Conservation (phyloP, 2,113 vertebrate genomes). For the Trichomycterus rosablanca region DNA sequence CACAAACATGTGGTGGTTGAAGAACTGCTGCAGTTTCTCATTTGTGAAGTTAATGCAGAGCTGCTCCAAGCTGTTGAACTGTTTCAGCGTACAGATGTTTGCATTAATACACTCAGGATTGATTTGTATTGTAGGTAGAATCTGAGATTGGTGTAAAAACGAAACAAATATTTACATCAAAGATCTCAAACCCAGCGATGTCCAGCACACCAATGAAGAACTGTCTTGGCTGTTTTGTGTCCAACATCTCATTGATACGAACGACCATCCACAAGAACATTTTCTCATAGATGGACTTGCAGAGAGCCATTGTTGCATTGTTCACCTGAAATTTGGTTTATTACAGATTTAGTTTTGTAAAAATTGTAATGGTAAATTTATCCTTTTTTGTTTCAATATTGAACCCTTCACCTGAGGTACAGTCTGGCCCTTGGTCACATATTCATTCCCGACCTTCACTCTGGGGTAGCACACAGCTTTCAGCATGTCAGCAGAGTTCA, state of each 20-base stretch:
- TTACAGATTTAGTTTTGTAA: no score
- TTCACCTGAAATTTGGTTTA: constrained; percentile 51
- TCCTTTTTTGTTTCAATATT: no score
- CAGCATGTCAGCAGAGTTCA: constrained; percentile 46
- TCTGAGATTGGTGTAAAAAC: no score
- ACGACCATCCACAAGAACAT: constrained; percentile 72
- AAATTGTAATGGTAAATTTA: no score
- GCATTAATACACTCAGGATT: no score
- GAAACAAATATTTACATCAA: constrained; percentile 66
- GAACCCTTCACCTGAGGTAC: constrained; percentile 48
- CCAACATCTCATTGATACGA: constrained; percentile 67
- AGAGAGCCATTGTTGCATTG: constrained; percentile 58
- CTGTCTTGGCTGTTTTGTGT: constrained; percentile 62
- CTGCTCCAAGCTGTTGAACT: constrained; percentile 77
- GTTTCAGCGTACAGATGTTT: no score
- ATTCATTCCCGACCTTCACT: constrained; percentile 45
- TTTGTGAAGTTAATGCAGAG: constrained; percentile 76
- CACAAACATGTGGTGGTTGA: constrained; percentile 66
- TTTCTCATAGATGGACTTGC: constrained; percentile 68
- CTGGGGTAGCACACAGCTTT: constrained; percentile 17
- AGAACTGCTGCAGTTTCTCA: constrained; percentile 87
- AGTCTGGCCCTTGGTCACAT: constrained; percentile 46
- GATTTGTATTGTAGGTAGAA: no score
- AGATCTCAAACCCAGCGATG: constrained; percentile 73
- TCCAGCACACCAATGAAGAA: constrained; percentile 69